Conservation (phyloP, 2,888 invertebrate genomes). For the Caenorhabditis doughertyi region DNA sequence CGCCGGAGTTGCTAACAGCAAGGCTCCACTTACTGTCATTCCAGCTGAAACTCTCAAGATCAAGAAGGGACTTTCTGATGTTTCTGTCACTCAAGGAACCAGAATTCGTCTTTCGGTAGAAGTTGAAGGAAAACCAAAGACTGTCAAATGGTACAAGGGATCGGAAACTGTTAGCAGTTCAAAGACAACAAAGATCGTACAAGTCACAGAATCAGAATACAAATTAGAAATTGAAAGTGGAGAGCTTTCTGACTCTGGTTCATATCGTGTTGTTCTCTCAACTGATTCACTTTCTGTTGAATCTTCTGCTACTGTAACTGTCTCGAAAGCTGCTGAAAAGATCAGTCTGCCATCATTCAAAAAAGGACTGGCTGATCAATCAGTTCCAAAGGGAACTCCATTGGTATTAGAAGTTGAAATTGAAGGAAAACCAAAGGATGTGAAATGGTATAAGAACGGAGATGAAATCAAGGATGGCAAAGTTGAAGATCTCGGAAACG, state of each 20-base stretch:
- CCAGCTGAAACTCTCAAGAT: slow-evolving; percentile 68
- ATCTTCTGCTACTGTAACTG: slow-evolving; percentile 82
- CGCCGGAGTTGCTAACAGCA: slow-evolving; percentile 85
- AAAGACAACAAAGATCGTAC: slow-evolving; percentile 68
- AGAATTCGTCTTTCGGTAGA: slow-evolving; percentile 85
- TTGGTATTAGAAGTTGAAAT: slow-evolving; percentile 78
- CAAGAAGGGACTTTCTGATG: slow-evolving; percentile 81
- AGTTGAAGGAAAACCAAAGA: slow-evolving; percentile 92
- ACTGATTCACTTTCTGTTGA: slow-evolving; percentile 78
- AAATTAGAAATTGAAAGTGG: slow-evolving; percentile 70
- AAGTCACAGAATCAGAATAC: slow-evolving; percentile 77
- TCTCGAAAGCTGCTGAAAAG: slow-evolving; percentile 91
- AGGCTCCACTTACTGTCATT: slow-evolving; percentile 77
- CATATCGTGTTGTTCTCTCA: slow-evolving; percentile 78
- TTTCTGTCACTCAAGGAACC: slow-evolving; percentile 76
- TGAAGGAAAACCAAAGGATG: slow-evolving; percentile 86
- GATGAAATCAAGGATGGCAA: slow-evolving; percentile 73
- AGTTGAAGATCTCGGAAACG: slow-evolving; percentile 77
- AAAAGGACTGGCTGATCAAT: slow-evolving; percentile 81
- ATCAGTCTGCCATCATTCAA: slow-evolving; percentile 85
- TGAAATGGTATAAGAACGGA: slow-evolving; percentile 88
- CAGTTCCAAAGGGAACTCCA: slow-evolving; percentile 79
- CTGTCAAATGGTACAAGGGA: slow-evolving; percentile 95
- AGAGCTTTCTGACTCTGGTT: slow-evolving; percentile 70
- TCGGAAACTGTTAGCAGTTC: slow-evolving; percentile 92